Evolutionary conservation across 2,113 vertebrate genomes (phyloP).

Genomic region (Muscicapa adusta): DNA sequence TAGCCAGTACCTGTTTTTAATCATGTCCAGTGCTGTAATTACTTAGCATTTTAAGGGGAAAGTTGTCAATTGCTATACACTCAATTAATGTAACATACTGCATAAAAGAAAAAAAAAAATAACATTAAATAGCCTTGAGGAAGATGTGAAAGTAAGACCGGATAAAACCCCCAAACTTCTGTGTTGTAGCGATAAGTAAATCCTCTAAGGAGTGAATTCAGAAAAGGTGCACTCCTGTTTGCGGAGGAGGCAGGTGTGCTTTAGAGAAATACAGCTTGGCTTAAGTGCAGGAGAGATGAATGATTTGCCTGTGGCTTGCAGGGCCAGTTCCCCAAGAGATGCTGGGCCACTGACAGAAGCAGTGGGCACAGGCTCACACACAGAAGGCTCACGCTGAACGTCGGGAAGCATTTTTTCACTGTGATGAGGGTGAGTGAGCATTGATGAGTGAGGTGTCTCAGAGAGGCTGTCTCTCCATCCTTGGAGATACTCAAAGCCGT

Average conservation of each 20-base stretch:
- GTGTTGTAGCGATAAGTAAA: background rate
- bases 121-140: background rate
- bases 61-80: background rate
- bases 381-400: background rate
- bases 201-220: background rate
- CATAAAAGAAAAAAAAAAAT: background rate
- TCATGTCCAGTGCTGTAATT: background rate
- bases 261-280: background rate
- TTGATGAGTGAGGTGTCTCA: background rate
- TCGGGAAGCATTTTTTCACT: background rate
- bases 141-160: background rate
- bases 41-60: background rate
- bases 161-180: background rate
- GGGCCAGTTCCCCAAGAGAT: background rate
- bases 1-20: background rate
- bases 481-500: background rate
- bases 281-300: background rate
- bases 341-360: background rate
- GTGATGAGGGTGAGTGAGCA: background rate
- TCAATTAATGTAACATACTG: background rate
- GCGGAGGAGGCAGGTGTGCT: background rate
- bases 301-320: background rate
- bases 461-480: background rate
- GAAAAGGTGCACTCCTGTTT: background rate
- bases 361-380: background rate